A percentile compares a stretch with the other conserved stretches of the same genome.
phyloP scores from a whole-genome alignment of 2,888 invertebrate genomes.

The Sinelater perroti region DNA sequence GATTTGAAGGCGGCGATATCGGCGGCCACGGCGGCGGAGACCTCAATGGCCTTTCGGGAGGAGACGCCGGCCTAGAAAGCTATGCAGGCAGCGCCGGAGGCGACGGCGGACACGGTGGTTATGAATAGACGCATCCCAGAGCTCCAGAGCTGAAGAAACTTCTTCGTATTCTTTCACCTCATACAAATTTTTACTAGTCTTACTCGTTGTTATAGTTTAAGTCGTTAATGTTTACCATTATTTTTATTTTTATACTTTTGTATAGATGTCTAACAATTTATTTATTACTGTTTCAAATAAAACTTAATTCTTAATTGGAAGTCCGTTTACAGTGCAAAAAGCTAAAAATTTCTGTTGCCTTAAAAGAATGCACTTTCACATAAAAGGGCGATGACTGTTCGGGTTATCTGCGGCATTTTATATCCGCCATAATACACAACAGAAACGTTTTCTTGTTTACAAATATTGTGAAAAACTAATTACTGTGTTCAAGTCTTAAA shows the following conservation, averaged over 20 bases:
- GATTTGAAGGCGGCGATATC: constrained; percentile 11
- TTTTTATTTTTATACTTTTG: constrained; percentile 15
- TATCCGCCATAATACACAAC: no score
- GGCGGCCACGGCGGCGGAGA: constrained; percentile 30
- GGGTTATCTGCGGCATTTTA: no score
- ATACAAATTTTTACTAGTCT: constrained; percentile 43
- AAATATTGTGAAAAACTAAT: no score
- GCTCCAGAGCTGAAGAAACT: background rate
- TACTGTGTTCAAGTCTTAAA: no score
- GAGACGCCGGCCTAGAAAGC: constrained; percentile 38
- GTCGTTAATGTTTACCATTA: constrained; percentile 10
- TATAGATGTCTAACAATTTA: constrained; percentile 8
- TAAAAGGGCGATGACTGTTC: background rate
- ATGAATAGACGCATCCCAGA: constrained; percentile 42
- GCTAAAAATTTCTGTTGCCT: background rate
- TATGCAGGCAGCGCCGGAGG: constrained; percentile 35
- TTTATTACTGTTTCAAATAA: constrained; percentile 25
- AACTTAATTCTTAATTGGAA: background rate
- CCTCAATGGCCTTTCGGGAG: constrained; percentile 29
- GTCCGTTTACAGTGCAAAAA: background rate
- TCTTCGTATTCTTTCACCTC: constrained; percentile 31
- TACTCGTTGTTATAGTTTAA: constrained; percentile 28
- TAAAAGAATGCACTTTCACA: background rate
- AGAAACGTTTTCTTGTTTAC: no score
- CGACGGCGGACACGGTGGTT: constrained; percentile 46